Percentiles rank a stretch among this genome's conserved stretches.
Evolutionary conservation across 2,797 vertebrate genomes (phyloP).

Genomic region (Brachyalestes nurse): DNA sequence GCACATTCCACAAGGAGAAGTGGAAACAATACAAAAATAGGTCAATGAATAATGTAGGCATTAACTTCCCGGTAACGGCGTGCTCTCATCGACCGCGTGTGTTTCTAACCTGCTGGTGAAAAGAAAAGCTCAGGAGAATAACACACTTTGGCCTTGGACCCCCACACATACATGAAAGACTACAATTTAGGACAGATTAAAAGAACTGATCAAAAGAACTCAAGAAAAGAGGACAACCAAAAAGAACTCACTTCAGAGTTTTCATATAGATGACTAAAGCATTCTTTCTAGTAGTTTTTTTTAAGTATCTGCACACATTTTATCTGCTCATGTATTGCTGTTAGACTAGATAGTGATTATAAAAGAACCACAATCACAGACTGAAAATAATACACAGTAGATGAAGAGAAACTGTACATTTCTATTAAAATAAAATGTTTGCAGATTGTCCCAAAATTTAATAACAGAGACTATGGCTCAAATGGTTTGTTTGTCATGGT

Average conservation of each 20-base stretch:
- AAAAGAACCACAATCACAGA: no score
- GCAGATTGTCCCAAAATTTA: no score
- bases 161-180: constrained; percentile 38
- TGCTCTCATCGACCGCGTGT: constrained; percentile 40
- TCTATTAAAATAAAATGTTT: no score
- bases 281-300: constrained; percentile 1
- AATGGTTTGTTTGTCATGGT: no score
- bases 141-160: constrained; percentile 55
- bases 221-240: constrained; percentile 43
- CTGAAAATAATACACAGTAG: no score
- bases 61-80: constrained; percentile 49
- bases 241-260: neutral
- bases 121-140: constrained; percentile 56
- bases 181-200: constrained; percentile 38
- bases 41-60: constrained; percentile 53
- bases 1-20: constrained; percentile 41
- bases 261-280: constrained; percentile 20
- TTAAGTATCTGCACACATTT: no score
- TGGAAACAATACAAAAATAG: constrained; percentile 57
- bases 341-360: no score
- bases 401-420: no score
- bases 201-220: constrained; percentile 53
- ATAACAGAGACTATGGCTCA: no score
- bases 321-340: no score
- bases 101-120: constrained; percentile 41